Percentiles rank a stretch among this genome's conserved stretches.
Evolutionary conservation across 2,797 vertebrate genomes (phyloP).

Genomic region (Acridotheres tristis): DNA sequence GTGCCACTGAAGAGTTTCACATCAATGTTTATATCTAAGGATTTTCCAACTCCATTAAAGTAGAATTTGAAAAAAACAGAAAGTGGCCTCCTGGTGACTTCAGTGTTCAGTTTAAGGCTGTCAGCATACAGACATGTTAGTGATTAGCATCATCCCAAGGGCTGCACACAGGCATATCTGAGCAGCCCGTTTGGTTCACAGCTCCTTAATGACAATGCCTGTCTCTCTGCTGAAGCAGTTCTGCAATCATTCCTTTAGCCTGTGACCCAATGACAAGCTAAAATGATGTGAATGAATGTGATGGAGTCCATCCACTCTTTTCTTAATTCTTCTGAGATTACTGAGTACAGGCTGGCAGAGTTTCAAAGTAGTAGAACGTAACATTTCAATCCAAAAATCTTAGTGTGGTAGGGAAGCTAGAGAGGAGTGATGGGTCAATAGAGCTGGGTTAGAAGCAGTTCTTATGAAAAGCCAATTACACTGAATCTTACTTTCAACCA

Average conservation of each 20-base stretch:
- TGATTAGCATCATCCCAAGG: neutral
- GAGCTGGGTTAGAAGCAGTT: neutral
- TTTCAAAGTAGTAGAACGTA: neutral
- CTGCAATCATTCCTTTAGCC: slow-evolving; percentile 19
- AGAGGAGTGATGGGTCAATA: neutral
- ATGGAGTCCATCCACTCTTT: slow-evolving; percentile 1
- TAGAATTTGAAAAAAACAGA: neutral
- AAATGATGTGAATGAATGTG: neutral
- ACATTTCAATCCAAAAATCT: slow-evolving; percentile 3
- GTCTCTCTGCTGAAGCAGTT: neutral
- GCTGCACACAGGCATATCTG: neutral
- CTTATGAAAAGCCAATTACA: neutral
- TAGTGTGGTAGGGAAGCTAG: neutral
- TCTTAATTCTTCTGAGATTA: slow-evolving; percentile 53
- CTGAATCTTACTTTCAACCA: neutral
- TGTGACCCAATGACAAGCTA: neutral
- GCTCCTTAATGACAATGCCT: neutral
- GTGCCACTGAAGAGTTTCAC: neutral
- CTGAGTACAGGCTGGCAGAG: neutral
- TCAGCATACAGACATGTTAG: neutral
- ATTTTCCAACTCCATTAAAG: neutral
- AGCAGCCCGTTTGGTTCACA: neutral
- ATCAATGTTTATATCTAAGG: neutral
- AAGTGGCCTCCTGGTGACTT: neutral
- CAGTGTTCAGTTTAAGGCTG: neutral